These are phyloP conservation scores for Semnornis frantzii DNA, from an alignment of 2,113 vertebrate species.

Conservation along the genomic window DNA sequence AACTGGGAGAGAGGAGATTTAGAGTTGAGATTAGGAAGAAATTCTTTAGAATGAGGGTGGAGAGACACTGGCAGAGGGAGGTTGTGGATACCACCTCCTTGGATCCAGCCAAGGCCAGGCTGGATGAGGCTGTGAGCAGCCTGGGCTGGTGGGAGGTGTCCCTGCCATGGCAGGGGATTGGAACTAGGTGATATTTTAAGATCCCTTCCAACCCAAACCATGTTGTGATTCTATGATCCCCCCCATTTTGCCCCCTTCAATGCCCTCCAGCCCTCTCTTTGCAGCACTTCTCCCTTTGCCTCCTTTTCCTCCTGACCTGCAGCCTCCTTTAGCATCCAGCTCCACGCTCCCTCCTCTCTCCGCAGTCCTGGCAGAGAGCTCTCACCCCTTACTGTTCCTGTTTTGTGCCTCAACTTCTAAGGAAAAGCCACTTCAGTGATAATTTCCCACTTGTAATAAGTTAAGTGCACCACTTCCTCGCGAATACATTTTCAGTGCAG, in stretches of 20 bases:
- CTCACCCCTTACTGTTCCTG: slow-evolving; percentile 30
- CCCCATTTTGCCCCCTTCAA: fast-evolving
- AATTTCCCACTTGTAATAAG: slow-evolving; percentile 78
- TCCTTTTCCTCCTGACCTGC: not conserved
- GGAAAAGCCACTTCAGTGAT: slow-evolving; percentile 71
- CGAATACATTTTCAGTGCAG: slow-evolving; percentile 71
- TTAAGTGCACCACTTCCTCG: slow-evolving; percentile 76
- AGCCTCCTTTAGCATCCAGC: not conserved
- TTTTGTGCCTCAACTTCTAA: slow-evolving; percentile 48
- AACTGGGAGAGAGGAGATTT: too few relatives aligned
- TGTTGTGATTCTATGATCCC: too few relatives aligned
- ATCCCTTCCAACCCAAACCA: too few relatives aligned
- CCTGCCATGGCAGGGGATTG: too few relatives aligned
- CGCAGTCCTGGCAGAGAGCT: not conserved
- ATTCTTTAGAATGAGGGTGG: too few relatives aligned
- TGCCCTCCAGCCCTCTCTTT: not conserved
- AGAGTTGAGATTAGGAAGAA: too few relatives aligned
- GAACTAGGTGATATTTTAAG: too few relatives aligned
- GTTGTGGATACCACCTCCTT: too few relatives aligned
- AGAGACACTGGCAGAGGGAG: too few relatives aligned
- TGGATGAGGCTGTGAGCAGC: too few relatives aligned
- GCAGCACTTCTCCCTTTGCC: fast-evolving
- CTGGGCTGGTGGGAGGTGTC: too few relatives aligned
- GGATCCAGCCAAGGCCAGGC: too few relatives aligned
- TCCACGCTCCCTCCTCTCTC: not conserved